Percentiles rank a stretch among this genome's conserved stretches.
These are phyloP conservation scores for Eira barbara DNA, from an alignment of 2,113 vertebrate genomes.

Conservation along the genomic window DNA sequence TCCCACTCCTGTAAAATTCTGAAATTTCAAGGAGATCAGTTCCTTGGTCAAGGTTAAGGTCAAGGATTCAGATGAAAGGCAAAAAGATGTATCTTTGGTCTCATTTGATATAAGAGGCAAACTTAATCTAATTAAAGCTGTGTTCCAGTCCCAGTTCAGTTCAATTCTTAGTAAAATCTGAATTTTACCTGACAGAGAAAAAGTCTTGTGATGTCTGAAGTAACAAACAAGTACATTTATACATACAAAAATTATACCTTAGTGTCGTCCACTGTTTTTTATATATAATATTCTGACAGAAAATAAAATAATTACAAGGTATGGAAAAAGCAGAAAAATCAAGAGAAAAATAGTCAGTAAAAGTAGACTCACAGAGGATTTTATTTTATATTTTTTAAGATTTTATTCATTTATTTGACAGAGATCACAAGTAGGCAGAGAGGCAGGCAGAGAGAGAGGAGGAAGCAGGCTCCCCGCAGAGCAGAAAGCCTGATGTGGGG, in stretches of 20 bases:
- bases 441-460: too few species aligned
- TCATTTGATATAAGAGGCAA: not conserved
- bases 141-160: not conserved
- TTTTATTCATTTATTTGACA: too few species aligned
- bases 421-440: too few species aligned
- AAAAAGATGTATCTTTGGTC: not conserved
- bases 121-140: not conserved
- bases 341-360: constrained; percentile 8
- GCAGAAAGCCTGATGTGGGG: too few species aligned
- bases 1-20: not conserved
- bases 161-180: not conserved
- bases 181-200: not conserved
- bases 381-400: not conserved
- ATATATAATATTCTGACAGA: not conserved
- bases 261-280: not conserved
- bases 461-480: too few species aligned
- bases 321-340: not conserved
- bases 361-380: not conserved
- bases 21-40: not conserved
- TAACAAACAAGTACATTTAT: not conserved
- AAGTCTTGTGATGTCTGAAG: not conserved
- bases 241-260: not conserved
- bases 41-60: not conserved
- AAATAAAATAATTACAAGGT: not conserved
- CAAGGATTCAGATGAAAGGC: not conserved